Evolutionary conservation across 2,888 invertebrate species (phyloP).

Genomic region (Xanthia togata): DNA sequence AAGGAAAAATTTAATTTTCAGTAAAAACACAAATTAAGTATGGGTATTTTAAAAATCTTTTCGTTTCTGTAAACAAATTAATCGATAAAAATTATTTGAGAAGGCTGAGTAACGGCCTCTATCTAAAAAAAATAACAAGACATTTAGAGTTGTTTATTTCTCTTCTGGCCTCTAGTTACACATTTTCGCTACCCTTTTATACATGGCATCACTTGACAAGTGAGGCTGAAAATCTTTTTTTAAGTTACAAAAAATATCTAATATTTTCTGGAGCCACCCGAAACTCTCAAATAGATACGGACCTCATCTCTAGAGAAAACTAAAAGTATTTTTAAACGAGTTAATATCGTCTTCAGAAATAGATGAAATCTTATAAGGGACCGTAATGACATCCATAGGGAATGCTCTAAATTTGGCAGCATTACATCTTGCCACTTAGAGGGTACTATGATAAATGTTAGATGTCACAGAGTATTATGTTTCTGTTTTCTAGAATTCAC

Average conservation of each 20-base stretch:
- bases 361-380: constrained; percentile 43
- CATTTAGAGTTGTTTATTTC: neutral
- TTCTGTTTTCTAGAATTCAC: neutral
- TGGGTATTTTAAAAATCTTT: neutral
- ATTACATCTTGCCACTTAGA: constrained; percentile 7
- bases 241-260: neutral
- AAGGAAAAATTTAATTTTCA: neutral
- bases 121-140: too few species aligned
- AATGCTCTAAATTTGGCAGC: constrained; percentile 19
- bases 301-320: constrained; percentile 24
- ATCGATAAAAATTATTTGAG: neutral
- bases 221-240: neutral
- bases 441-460: constrained; percentile 38
- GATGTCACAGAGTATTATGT: constrained; percentile 35
- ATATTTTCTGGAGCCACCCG: neutral
- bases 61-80: neutral
- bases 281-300: constrained; percentile 5
- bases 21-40: neutral
- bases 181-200: neutral
- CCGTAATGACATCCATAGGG: constrained; percentile 48
- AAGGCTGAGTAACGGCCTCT: neutral
- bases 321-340: constrained; percentile 39
- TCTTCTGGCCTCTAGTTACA: neutral
- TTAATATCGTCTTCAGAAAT: constrained; percentile 24
- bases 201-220: neutral